Base-by-base conservation (phyloP, 2,113 vertebrate genomes). In the Tor tambroides region DNA sequence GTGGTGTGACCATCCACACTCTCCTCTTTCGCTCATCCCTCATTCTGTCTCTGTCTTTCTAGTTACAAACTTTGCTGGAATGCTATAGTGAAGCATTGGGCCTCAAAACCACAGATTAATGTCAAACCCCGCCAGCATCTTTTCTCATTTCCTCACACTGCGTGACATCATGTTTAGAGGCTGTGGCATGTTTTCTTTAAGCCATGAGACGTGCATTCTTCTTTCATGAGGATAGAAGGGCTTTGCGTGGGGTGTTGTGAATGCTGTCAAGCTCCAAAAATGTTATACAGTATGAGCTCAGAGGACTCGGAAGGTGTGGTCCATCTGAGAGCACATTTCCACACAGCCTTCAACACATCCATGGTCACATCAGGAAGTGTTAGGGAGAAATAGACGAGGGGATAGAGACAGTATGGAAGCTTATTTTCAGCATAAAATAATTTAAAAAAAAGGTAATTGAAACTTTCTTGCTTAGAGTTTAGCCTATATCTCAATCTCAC, bases 1-100 rank as follows among this genome's bases (percentile, higher is more conserved):
- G 80, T 90, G 83, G 85, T 88, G 87, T 86, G 87, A 89, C 90
- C 86, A 77, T 86, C 77, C 90, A 88, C 86, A 89, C 84, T 88
- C 86, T 80, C 71, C 63, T 89, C 76, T 86, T 74, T 84, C 71
- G 77, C 72, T 79, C 80, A 82, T 77, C 35, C 38, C 54, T 81
- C 72, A 61, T 76, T 87, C 51, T 81, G 61, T 80, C 69, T 85
- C 65, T 86, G 80, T 79, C 46, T 43, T 15, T 88, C 79, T 87
- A 82, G 82, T 87, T 84, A 85, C 49, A 83, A 85, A 77, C 86
- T 49, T 83, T 82, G 71, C 28, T 11, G 54, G 86, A 82, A 72
- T n/a, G 80, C 84, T 46, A 83, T 32, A 82, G 41, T 26, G 88
- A 89, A 80, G 84, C 65, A 84, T 28, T 21, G 71, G 79, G 85